These are phyloP conservation scores for Cossypha heuglini DNA, from an alignment of 2,797 vertebrate genomes.

Conservation along the genomic window DNA sequence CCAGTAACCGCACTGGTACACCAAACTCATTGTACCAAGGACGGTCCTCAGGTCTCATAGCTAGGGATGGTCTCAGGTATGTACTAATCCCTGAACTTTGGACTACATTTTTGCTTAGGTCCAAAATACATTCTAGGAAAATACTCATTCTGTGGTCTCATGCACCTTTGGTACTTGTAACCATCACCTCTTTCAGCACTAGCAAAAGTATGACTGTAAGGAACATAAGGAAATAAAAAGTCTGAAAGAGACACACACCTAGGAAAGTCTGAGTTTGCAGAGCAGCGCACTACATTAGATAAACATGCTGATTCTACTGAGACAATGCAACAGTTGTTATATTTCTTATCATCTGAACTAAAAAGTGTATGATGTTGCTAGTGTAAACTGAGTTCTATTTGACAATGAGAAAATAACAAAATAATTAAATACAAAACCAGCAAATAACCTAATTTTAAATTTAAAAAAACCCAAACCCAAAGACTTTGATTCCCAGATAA, in stretches of 20 bases:
- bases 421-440: background rate
- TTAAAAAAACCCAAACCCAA: background rate
- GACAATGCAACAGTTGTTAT: background rate
- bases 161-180: background rate
- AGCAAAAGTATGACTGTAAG: background rate
- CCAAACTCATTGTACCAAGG: background rate
- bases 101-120: background rate
- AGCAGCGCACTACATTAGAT: background rate
- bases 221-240: background rate
- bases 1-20: background rate
- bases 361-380: background rate
- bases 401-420: background rate
- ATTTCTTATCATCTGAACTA: background rate
- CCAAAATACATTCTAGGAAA: background rate
- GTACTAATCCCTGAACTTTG: background rate
- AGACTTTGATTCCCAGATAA: background rate
- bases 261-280: background rate
- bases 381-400: background rate
- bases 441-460: background rate
- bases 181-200: background rate
- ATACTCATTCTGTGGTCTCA: background rate
- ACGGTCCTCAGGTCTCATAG: background rate
- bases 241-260: background rate
- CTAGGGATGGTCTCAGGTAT: background rate
- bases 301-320: background rate